phyloP scores from a whole-genome alignment of 2,888 invertebrate genomes.

The Acleris cristana region DNA sequence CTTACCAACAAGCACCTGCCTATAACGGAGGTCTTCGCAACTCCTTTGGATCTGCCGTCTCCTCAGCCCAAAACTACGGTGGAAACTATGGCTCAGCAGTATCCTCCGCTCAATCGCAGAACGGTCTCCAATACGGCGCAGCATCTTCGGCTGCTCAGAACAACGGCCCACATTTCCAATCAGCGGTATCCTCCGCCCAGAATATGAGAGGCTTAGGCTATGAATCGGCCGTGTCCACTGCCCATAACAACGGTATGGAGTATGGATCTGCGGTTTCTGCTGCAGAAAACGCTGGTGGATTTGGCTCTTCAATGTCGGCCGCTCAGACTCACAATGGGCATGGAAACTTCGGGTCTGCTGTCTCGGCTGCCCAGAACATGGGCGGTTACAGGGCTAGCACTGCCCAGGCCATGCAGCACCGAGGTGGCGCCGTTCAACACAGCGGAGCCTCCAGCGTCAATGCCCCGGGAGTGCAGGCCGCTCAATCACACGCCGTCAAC shows the following conservation, averaged over 20 bases:
- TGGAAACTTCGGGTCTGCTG: slow-evolving; percentile 49
- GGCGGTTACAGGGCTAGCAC: slow-evolving; percentile 58
- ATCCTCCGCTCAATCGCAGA: slow-evolving; percentile 58
- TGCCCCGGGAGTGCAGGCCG: slow-evolving; percentile 63
- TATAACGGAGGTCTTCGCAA: slow-evolving; percentile 47
- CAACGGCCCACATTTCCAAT: slow-evolving; percentile 49
- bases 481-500: slow-evolving; percentile 67
- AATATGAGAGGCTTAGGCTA: slow-evolving; percentile 51
- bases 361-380: slow-evolving; percentile 62
- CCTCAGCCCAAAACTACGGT: slow-evolving; percentile 59
- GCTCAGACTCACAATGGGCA: slow-evolving; percentile 38
- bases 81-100: slow-evolving; percentile 58
- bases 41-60: slow-evolving; percentile 51
- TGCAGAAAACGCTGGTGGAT: slow-evolving; percentile 36
- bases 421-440: slow-evolving; percentile 54
- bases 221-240: slow-evolving; percentile 58
- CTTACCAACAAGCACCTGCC: slow-evolving; percentile 42
- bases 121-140: slow-evolving; percentile 50
- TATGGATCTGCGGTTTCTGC: slow-evolving; percentile 51
- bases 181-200: slow-evolving; percentile 52
- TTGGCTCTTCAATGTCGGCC: slow-evolving; percentile 38
- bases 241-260: slow-evolving; percentile 50
- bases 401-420: slow-evolving; percentile 62
- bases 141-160: slow-evolving; percentile 50
- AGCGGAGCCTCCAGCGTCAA: slow-evolving; percentile 66